Percentiles rank a stretch among this genome's conserved stretches.
These are phyloP conservation scores for Pelosia muscerda DNA, from an alignment of 2,888 invertebrate genomes.

Conservation along the genomic window DNA sequence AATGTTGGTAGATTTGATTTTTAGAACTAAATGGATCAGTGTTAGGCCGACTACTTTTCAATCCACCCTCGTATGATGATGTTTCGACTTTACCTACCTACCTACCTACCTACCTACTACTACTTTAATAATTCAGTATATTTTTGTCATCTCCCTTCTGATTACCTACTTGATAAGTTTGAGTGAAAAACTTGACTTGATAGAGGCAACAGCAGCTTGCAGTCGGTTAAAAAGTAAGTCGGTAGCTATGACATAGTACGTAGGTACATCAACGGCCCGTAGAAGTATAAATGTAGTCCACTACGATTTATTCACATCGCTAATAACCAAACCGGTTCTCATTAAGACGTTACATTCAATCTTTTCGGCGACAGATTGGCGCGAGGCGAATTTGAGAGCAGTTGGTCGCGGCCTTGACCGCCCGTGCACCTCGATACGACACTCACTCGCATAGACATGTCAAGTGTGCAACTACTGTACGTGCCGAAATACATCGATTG, in stretches of 20 bases:
- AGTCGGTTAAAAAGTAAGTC: background rate
- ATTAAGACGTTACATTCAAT: slow-evolving; percentile 22
- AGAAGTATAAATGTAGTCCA: background rate
- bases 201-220: too few species aligned
- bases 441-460: slow-evolving; percentile 12
- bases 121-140: too few species aligned
- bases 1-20: too few species aligned
- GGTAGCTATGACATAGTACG: background rate
- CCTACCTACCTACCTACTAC: too few species aligned
- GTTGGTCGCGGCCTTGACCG: slow-evolving; percentile 47
- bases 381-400: slow-evolving; percentile 34
- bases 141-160: too few species aligned
- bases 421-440: slow-evolving; percentile 7
- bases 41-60: too few species aligned
- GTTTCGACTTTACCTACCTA: too few species aligned
- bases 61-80: too few species aligned
- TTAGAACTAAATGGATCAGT: too few species aligned
- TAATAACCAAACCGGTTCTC: slow-evolving; percentile 11
- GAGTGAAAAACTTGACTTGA: too few species aligned
- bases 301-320: background rate
- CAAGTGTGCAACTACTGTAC: slow-evolving; percentile 2
- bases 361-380: slow-evolving; percentile 27
- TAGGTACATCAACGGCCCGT: background rate
- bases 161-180: too few species aligned
- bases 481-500: background rate